A percentile compares a stretch with the other conserved stretches of the same genome.
These are phyloP conservation scores for Megathymus violae DNA, from an alignment of 1,140 invertebrate species.

Conservation along the genomic window DNA sequence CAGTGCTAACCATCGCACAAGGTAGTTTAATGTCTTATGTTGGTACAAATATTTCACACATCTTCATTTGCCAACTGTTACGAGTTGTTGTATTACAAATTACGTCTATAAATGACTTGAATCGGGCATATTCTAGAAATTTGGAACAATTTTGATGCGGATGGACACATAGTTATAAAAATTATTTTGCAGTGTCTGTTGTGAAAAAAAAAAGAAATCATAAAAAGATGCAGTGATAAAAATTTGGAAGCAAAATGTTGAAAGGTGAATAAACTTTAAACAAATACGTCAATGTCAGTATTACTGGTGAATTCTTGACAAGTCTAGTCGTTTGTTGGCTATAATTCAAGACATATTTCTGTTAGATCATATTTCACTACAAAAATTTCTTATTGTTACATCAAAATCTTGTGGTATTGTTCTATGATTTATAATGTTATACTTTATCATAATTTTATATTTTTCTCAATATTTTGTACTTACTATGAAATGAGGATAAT, in stretches of 20 bases:
- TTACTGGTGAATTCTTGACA: slow-evolving; percentile 26
- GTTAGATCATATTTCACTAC: slow-evolving; percentile 29
- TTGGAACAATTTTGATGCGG: background rate
- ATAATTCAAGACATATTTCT: slow-evolving; percentile 39
- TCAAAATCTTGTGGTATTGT: background rate
- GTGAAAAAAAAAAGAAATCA: background rate
- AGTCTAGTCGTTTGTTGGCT: slow-evolving; percentile 44
- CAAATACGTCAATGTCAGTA: background rate
- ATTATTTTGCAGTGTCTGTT: too few relatives aligned
- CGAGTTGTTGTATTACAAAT: background rate
- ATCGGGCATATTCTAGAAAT: background rate
- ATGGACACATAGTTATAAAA: too few relatives aligned
- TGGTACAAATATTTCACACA: background rate
- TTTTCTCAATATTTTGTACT: background rate
- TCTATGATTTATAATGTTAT: background rate
- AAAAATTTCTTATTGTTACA: slow-evolving; percentile 34
- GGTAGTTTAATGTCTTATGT: slow-evolving; percentile 2
- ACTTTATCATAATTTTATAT: background rate
- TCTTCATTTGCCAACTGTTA: background rate
- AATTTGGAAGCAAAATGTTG: background rate
- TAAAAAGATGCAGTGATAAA: background rate
- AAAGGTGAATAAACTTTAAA: background rate
- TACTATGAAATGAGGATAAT: background rate
- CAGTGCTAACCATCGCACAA: background rate
- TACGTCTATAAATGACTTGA: background rate